Evolutionary conservation across 2,888 invertebrate species (phyloP).

Genomic region (Callyntrura guangdongensis): DNA sequence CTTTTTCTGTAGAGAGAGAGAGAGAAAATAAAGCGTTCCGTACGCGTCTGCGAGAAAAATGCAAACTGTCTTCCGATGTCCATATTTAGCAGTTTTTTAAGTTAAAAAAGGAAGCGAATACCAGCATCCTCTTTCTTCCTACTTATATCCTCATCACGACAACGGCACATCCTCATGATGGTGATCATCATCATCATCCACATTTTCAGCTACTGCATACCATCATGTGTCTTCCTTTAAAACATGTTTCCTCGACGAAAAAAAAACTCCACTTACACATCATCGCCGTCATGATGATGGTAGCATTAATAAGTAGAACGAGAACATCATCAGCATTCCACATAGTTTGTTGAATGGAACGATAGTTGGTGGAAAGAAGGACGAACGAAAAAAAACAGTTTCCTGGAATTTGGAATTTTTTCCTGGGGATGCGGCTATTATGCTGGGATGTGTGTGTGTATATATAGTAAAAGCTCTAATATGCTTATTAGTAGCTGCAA

Average conservation of each 20-base stretch:
- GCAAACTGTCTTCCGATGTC: no score
- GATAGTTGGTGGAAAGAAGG: neutral
- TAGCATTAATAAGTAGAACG: neutral
- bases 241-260: neutral
- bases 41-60: no score
- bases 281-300: neutral
- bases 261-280: neutral
- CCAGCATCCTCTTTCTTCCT: neutral
- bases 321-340: slow-evolving; percentile 15
- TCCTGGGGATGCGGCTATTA: neutral
- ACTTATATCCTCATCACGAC: neutral
- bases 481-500: no score
- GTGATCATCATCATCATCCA: neutral
- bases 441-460: neutral
- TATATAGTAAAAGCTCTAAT: neutral
- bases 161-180: no score
- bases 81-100: no score
- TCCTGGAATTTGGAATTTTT: slow-evolving; percentile 4
- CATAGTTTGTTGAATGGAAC: neutral
- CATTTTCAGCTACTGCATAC: neutral
- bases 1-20: no score
- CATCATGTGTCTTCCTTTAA: neutral
- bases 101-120: no score
- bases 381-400: neutral
- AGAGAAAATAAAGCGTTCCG: no score